phyloP scores from a whole-genome alignment of 2,888 invertebrate genomes.

The Stenoptilia bipunctidactyla region DNA sequence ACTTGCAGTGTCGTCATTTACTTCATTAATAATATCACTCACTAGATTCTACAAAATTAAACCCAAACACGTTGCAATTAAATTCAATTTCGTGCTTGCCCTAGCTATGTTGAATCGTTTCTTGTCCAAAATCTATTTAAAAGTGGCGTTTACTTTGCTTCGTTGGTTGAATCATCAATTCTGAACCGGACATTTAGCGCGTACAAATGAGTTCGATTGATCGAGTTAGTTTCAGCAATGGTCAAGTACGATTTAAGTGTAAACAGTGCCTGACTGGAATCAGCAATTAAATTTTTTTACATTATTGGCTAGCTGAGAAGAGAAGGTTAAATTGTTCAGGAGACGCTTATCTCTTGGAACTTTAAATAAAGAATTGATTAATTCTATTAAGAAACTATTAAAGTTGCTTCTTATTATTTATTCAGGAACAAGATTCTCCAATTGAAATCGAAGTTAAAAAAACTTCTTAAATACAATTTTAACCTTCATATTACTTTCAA shows the following conservation, averaged over 20 bases:
- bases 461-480: too few relatives aligned
- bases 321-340: too few relatives aligned
- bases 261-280: slow-evolving; percentile 1
- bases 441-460: too few relatives aligned
- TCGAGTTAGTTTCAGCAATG: slow-evolving; percentile 1
- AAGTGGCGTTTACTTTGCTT: not conserved
- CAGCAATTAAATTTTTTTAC: not conserved
- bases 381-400: too few relatives aligned
- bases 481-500: too few relatives aligned
- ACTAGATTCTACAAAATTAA: not conserved
- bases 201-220: slow-evolving; percentile 1
- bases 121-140: not conserved
- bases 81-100: too few relatives aligned
- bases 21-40: not conserved
- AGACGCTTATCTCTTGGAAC: too few relatives aligned
- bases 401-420: too few relatives aligned
- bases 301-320: too few relatives aligned
- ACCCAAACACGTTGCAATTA: too few relatives aligned
- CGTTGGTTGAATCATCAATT: not conserved
- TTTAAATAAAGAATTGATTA: too few relatives aligned
- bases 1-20: slow-evolving; percentile 3
- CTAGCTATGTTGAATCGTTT: not conserved
- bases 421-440: too few relatives aligned
- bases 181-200: not conserved
- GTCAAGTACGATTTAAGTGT: slow-evolving; percentile 1